A percentile compares a stretch with the other conserved stretches of the same genome.
Conservation (phyloP, 1,140 invertebrate species). For the Drosophila nannoptera region DNA sequence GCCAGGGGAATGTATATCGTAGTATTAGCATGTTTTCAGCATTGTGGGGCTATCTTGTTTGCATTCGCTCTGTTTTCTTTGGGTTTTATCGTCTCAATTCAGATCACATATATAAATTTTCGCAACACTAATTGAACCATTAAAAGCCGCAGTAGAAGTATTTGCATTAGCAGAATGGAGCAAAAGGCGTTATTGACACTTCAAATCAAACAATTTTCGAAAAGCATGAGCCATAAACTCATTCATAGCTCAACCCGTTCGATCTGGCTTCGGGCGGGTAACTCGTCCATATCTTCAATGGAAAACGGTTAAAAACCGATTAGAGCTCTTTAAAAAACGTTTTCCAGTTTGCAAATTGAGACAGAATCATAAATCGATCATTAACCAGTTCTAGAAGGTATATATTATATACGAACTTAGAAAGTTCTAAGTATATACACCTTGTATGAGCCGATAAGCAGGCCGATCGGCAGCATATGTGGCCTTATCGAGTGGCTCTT, state of each 20-base stretch:
- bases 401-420: not conserved
- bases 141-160: slow-evolving; percentile 16
- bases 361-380: slow-evolving; percentile 50
- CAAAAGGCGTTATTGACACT: slow-evolving; percentile 32
- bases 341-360: slow-evolving; percentile 37
- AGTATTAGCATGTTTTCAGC: too few species aligned
- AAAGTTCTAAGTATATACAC: slow-evolving; percentile 1
- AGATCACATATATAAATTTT: not conserved
- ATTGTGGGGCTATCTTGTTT: too few species aligned
- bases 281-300: slow-evolving; percentile 39
- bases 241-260: slow-evolving; percentile 7
- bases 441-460: slow-evolving; percentile 16
- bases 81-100: not conserved
- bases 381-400: not conserved
- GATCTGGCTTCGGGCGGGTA: slow-evolving; percentile 24
- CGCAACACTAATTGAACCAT: slow-evolving; percentile 33
- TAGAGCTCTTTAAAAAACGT: slow-evolving; percentile 46
- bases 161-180: not conserved
- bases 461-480: slow-evolving; percentile 16
- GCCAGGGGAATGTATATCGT: too few species aligned
- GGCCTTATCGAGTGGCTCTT: slow-evolving; percentile 43
- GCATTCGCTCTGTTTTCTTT: not conserved
- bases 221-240: slow-evolving; percentile 15
- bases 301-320: slow-evolving; percentile 45
- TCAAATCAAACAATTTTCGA: slow-evolving; percentile 10